A percentile compares a stretch with the other conserved stretches of the same genome.
Conservation (phyloP, 2,888 invertebrate species). For the Thumatha senex region DNA sequence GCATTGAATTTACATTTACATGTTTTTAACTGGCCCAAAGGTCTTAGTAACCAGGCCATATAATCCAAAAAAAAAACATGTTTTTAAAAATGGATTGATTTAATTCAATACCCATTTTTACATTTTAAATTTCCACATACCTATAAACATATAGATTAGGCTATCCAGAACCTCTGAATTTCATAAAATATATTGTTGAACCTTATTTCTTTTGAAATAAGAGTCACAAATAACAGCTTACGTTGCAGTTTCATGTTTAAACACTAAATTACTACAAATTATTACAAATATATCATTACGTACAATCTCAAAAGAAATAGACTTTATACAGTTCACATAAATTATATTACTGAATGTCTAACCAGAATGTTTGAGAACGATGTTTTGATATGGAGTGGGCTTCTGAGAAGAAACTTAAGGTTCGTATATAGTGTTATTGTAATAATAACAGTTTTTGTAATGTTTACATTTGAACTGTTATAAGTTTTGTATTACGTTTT, state of each 20-base stretch:
- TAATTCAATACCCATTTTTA: constrained; percentile 7
- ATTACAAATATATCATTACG: constrained; percentile 49
- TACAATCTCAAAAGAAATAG: constrained; percentile 9
- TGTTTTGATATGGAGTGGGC: constrained; percentile 58
- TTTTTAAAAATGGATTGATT: too few species aligned
- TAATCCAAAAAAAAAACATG: too few species aligned
- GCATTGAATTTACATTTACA: too few species aligned
- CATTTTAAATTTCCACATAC: constrained; percentile 10
- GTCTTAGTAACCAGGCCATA: too few species aligned
- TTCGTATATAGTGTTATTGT: constrained; percentile 50
- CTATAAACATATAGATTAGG: constrained; percentile 17
- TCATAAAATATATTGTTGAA: constrained; percentile 24
- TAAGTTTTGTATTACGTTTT: constrained; percentile 62
- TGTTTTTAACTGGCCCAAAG: too few species aligned
- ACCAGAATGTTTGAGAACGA: constrained; percentile 24
- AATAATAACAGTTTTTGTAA: constrained; percentile 67
- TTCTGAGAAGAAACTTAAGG: constrained; percentile 65
- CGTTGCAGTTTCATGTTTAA: constrained; percentile 60
- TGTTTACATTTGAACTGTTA: constrained; percentile 52
- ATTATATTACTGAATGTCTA: constrained; percentile 18
- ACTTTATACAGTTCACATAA: constrained; percentile 28
- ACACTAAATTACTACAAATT: constrained; percentile 63
- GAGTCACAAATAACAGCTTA: constrained; percentile 38
- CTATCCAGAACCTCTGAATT: constrained; percentile 20
- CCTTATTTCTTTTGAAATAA: constrained; percentile 31